These are phyloP conservation scores for Teinopalpus imperialis DNA, from an alignment of 2,888 invertebrate species.

Conservation along the genomic window DNA sequence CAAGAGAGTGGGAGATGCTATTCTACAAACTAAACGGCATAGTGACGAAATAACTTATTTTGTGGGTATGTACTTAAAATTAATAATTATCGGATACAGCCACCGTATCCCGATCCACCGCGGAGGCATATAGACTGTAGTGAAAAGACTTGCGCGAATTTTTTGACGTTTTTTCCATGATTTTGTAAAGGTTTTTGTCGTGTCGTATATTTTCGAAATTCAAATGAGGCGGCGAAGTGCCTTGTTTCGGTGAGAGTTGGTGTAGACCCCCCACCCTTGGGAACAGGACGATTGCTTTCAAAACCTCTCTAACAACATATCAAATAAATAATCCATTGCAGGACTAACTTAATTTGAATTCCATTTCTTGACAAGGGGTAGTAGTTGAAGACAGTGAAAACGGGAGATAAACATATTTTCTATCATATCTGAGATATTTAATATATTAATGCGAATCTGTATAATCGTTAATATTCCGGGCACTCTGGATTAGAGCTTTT, in stretches of 20 bases:
- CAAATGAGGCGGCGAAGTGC: slow-evolving; percentile 72
- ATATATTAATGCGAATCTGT: too few species aligned
- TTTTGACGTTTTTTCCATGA: slow-evolving; percentile 71
- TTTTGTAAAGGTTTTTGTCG: slow-evolving; percentile 69
- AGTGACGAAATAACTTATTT: slow-evolving; percentile 13
- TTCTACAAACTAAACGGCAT: not conserved
- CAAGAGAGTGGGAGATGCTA: too few species aligned
- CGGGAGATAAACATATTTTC: too few species aligned
- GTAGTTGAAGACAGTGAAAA: too few species aligned
- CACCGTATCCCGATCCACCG: slow-evolving; percentile 74
- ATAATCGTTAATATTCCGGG: too few species aligned
- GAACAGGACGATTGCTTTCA: slow-evolving; percentile 8
- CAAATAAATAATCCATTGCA: too few species aligned
- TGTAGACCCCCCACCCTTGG: slow-evolving; percentile 41
- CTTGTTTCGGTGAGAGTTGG: slow-evolving; percentile 59
- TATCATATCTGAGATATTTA: too few species aligned
- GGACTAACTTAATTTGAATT: too few species aligned
- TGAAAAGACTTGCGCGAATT: slow-evolving; percentile 77
- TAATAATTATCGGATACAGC: slow-evolving; percentile 40
- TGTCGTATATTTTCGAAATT: slow-evolving; percentile 61
- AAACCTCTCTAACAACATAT: too few species aligned
- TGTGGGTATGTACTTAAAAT: slow-evolving; percentile 39
- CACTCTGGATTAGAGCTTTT: too few species aligned
- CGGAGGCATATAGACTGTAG: slow-evolving; percentile 75
- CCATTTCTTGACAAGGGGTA: too few species aligned